Evolutionary conservation across 2,888 invertebrate species (phyloP), one percentile per base, ranked within the genome.

Genomic region (Spicauda simplicius): DNA sequence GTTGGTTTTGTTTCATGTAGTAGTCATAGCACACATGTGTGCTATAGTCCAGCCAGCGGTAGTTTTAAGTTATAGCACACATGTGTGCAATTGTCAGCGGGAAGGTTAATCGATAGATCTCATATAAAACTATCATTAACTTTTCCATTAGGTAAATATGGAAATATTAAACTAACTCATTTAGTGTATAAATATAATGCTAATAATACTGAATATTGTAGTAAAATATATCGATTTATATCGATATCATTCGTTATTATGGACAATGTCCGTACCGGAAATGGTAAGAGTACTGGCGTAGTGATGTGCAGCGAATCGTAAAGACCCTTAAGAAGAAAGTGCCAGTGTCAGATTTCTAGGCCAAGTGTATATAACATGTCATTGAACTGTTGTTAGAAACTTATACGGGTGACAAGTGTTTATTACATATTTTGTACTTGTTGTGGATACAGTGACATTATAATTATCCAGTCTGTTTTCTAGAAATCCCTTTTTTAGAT

Each of bases 281-380:
- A 76, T 73, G 65, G 70, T 61, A 71, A 68, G 65, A 65, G 67
- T 64, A 79, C 77, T 80, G 79, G 77, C 72, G 72, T 77, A 80
- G 78, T 81, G 78, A 80, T 86, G 86, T 80, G 84, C 78, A 74
- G 73, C 80, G 85, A 87, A 87, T 87, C 83, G 84, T 82, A 83
- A 88, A 86, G 75, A 79, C 79, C 83, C 81, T 81, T 82, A 82
- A 81, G 85, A 90, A 89, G 91, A 91, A 91, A 91, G 91, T 87
- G 88, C 77, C 84, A 82, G 88, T 84, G 80, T 84, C 83, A 80
- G 74, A 86, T 90, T 86, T 88, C 89, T 88, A 76, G 90, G 91
- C 86, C 91, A 86, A 83, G 80, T 83, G 85, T 83, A 83, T 85
- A 83, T 85, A 84, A 87, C 86, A 84, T 86, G 91, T 87, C 90